Percentiles rank a stretch among this genome's conserved stretches.
These are phyloP conservation scores for Epirrhoe alternata DNA, from an alignment of 2,888 invertebrate species.

Conservation along the genomic window DNA sequence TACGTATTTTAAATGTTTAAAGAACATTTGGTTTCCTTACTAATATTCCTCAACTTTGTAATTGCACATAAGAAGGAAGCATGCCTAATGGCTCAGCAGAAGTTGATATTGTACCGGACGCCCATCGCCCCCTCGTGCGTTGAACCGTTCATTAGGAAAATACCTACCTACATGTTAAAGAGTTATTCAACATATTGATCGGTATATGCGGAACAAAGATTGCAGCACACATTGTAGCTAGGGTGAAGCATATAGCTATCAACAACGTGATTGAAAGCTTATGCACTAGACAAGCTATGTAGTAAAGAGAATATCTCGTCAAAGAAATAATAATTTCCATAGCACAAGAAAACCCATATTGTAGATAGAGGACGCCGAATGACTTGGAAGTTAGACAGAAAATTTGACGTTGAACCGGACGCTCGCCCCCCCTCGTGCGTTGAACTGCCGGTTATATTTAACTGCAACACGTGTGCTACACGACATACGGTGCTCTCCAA, in stretches of 20 bases:
- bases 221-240: conserved; percentile 8
- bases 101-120: conserved; percentile 74
- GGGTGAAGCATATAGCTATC: conserved; percentile 6
- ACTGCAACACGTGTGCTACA: conserved; percentile 68
- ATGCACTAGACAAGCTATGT: conserved; percentile 1
- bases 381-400: conserved; percentile 39
- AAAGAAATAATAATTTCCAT: not conserved
- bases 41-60: not conserved
- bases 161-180: conserved; percentile 21
- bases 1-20: not conserved
- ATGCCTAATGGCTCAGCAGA: conserved; percentile 42
- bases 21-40: not conserved
- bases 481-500: conserved; percentile 67
- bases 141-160: conserved; percentile 82
- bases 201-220: conserved; percentile 8
- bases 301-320: not conserved
- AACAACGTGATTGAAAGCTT: not conserved
- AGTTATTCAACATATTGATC: conserved; percentile 25
- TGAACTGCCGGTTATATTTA: conserved; percentile 83
- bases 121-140: conserved; percentile 71
- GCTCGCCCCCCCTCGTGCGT: conserved; percentile 73
- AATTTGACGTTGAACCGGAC: conserved; percentile 54
- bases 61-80: conserved; percentile 13
- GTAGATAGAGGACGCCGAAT: not conserved
- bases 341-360: not conserved